Evolutionary conservation across 2,888 invertebrate genomes (phyloP).

Genomic region (Lycophotia porphyrea): DNA sequence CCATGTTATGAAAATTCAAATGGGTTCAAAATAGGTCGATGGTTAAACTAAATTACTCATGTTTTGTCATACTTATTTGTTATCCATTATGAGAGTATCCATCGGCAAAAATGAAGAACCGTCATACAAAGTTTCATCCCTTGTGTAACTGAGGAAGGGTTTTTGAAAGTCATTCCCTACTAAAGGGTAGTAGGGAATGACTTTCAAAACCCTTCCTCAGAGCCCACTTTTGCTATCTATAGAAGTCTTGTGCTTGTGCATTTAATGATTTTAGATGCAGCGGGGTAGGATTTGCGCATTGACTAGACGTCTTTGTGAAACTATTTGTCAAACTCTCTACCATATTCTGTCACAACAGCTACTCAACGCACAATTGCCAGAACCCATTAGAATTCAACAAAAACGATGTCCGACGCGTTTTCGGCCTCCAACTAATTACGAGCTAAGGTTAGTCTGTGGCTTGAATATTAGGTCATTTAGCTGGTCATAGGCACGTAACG

Average conservation of each 20-base stretch:
- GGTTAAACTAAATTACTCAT: background rate
- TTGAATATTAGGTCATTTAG: slow-evolving; percentile 59
- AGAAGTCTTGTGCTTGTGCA: background rate
- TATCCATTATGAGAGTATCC: background rate
- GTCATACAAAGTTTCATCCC: background rate
- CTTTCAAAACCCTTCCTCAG: background rate
- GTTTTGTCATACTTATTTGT: background rate
- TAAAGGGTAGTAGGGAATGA: background rate
- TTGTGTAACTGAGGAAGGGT: no score
- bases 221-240: background rate
- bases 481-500: slow-evolving; percentile 47
- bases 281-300: background rate
- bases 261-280: background rate
- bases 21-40: background rate
- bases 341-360: background rate
- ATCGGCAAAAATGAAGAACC: background rate
- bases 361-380: slow-evolving; percentile 14
- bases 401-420: slow-evolving; percentile 18
- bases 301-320: background rate
- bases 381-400: slow-evolving; percentile 38
- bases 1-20: background rate
- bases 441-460: slow-evolving; percentile 45
- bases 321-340: background rate
- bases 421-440: slow-evolving; percentile 50
- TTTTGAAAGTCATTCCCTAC: no score